Base-by-base conservation (phyloP, 2,113 vertebrate species). In the Miniopterus natalensis region DNA sequence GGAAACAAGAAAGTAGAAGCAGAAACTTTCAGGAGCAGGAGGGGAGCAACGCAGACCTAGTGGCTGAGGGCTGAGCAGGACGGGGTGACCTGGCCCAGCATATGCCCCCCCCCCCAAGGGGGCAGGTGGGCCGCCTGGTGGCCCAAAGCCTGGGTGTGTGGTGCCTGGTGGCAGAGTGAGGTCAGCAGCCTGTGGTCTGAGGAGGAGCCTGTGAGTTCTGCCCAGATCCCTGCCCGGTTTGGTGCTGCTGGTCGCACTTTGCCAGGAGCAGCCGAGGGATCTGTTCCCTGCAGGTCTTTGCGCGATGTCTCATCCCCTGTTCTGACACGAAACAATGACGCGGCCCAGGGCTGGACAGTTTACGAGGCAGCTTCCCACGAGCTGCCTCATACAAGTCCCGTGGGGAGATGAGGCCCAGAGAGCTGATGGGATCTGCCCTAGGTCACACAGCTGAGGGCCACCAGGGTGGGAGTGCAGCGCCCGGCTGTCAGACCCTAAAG, bases 21-120 rank as follows among this genome's bases (percentile, higher is more conserved):
- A 97, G 98, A 98, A 99, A 98, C 98, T 98, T 98, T 96, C 81
- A 97, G 96, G 84, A 90, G 65, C 66, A 7, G 55, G 83, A 95
- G 55, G 12, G 96, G 90, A 97, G 96, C 92, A 83, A 93, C 96
- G 53, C 36, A 57, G 71, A 65, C 42, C 45, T 9, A 20, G 47
- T 27, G 10, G 61, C 27, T 2, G 47, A 84, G 65, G 65, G 42
- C 3, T 0, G 2, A 0, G 36, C 3, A 12, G 2, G 18, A 6
- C 4, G 18, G 65, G 68, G 27, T 27, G 29, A 29, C 25, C 36
- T 7, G 63, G 42, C 42, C n/a, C 51, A n/a, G 25, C 36, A 36
- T 36, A 36, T 36, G 2, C 11, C 23, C 15, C 8, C 1, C 8
- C 10, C 1, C 57, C 36, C 12, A 59, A 11, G 0, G 27, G 18